Evolutionary conservation across 1,140 invertebrate genomes (phyloP).

Genomic region (Aphidius ervi): DNA sequence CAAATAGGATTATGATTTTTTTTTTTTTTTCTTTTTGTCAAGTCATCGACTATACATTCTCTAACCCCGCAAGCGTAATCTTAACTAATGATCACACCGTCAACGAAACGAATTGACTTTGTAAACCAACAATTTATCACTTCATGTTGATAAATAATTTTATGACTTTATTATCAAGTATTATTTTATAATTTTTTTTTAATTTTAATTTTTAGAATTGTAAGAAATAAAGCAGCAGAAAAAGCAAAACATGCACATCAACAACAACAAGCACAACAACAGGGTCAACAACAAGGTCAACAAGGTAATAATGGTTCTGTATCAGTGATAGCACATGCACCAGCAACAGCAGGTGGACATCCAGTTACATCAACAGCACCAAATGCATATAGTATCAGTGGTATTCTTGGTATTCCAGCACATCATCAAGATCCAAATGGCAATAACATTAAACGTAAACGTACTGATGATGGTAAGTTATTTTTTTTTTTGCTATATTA

Average conservation of each 20-base stretch:
- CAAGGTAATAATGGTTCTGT: conserved; percentile 53
- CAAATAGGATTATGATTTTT: conserved; percentile 13
- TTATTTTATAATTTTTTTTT: conserved; percentile 2
- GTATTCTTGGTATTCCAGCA: conserved; percentile 81
- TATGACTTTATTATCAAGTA: too few species aligned
- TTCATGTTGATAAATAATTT: background rate
- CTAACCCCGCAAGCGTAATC: conserved; percentile 28
- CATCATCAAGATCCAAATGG: conserved; percentile 71
- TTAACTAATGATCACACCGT: conserved; percentile 36
- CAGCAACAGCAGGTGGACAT: conserved; percentile 57
- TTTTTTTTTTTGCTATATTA: conserved; percentile 1
- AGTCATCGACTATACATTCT: background rate
- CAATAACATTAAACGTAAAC: conserved; percentile 69
- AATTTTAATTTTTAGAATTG: conserved; percentile 67
- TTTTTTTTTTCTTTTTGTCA: conserved; percentile 1
- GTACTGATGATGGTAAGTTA: conserved; percentile 63
- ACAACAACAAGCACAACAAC: conserved; percentile 61
- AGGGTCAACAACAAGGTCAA: conserved; percentile 54
- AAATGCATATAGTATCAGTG: conserved; percentile 86
- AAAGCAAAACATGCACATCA: conserved; percentile 89
- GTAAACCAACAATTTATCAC: conserved; percentile 4
- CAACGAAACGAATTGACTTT: conserved; percentile 2
- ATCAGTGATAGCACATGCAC: conserved; percentile 67
- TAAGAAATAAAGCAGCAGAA: conserved; percentile 92
- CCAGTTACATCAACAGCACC: conserved; percentile 39